Base-by-base conservation (phyloP, 2,797 vertebrate species). In the Eulemur mongoz region DNA sequence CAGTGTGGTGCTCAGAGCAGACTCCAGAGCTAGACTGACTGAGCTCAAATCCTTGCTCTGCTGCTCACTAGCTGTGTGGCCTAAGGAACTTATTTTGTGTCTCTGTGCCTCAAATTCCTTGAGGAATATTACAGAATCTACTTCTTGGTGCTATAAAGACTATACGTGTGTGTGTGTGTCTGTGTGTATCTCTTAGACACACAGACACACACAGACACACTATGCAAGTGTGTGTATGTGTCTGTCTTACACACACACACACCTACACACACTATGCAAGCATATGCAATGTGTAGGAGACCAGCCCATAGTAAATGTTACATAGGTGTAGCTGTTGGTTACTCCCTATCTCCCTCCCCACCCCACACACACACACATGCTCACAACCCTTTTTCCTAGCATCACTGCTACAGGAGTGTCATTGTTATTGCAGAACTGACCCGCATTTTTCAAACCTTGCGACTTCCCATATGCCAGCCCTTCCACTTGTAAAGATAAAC, bases 401-500 rank as follows among this genome's bases (percentile, higher is more conserved):
- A 20, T 35, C 69, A 2, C 38, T 59, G 18, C 84, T 52, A 14
- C 4, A 5, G 57, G 30, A 52, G 13, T 59, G 18, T 90, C 90
- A 50, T 52, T 32, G 18, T 76, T 86, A 81, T 85, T 95, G 80
- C 85, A 61, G 73, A 92, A 57, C 3, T 9, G 20, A 94, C 61
- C 81, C 61, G 63, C 80, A 65, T 93, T 95, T 94, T 69, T 93
- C 95, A 94, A 90, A 81, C 52, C 61, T 45, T 45, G 63, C 27
- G 9, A 61, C 59, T 80, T 94, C 90, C 12, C 80, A 79, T 72
- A 87, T 80, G 27, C 75, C 50, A 75, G 61, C 78, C 73, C 72
- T 95, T 83, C 84, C 84, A 92, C 80, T 96, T 88, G 82, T 40
- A 75, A 93, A 93, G 91, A 90, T 45, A 80, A 96, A 82, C 76